These are phyloP conservation scores for Aphrophora alni DNA, from an alignment of 2,888 invertebrate species.

Conservation along the genomic window DNA sequence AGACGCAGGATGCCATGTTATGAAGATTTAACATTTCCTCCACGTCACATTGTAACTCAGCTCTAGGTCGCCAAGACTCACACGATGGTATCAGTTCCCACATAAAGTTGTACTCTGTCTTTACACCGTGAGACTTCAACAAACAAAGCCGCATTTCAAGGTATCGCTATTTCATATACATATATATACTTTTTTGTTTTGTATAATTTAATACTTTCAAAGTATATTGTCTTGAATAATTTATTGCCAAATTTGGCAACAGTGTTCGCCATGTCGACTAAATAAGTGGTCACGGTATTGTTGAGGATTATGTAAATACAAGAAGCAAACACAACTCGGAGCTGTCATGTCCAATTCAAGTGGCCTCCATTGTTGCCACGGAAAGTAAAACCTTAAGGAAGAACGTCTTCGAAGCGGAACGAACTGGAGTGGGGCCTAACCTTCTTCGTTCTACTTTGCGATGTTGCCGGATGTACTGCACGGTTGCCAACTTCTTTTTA, in stretches of 20 bases:
- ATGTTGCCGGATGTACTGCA: neutral
- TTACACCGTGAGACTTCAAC: neutral
- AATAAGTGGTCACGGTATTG: conserved; percentile 6
- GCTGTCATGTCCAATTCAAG: neutral
- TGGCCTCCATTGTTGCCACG: conserved; percentile 6
- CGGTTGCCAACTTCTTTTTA: conserved; percentile 2
- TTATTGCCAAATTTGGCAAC: neutral
- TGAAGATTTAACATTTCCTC: no score
- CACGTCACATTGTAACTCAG: no score
- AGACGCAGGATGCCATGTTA: no score
- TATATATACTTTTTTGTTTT: neutral
- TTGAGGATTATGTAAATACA: conserved; percentile 6
- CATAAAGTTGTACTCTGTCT: neutral
- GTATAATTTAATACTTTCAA: neutral
- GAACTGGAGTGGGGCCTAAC: conserved; percentile 9
- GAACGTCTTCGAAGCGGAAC: conserved; percentile 2
- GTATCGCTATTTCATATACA: neutral
- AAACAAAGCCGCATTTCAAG: neutral
- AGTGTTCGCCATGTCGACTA: neutral
- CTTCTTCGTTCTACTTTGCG: conserved; percentile 6
- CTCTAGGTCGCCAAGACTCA: neutral
- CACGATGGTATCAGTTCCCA: neutral
- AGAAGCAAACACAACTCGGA: neutral
- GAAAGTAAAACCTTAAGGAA: neutral
- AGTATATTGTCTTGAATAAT: neutral